Evolutionary conservation across 2,113 vertebrate species (phyloP), one percentile per base, ranked within the genome.

Genomic region (Ceuthmochares aereus): DNA sequence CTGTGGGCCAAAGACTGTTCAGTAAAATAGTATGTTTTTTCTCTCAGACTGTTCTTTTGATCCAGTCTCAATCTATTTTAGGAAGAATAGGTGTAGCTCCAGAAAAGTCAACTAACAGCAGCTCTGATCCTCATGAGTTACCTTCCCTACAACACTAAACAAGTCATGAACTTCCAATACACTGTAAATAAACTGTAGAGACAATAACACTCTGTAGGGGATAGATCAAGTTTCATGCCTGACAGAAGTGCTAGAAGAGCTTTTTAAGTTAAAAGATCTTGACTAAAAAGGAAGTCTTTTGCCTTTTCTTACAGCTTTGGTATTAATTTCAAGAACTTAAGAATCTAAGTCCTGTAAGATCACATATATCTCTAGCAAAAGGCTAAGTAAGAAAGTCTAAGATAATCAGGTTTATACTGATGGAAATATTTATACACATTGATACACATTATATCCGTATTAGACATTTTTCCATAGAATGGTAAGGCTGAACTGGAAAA

Each of bases 51-150:
- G 43, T 64, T 63, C 30, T 78, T 64, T 45, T 22, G 13, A 77
- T 64, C 25, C 14, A 19, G 30, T 32, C 36, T 60, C 4, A 5
- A 73, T 54, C 2, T 0, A 30, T 74, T 90, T 74, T 29, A 74
- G 55, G 42, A 81, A 84, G 80, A 87, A 68, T 1, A 64, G 4
- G 12, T 45, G 47, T 26, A 55, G 34, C n/a, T 59, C 47, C 43
- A 68, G 34, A 4, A 3, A 75, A 52, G 43, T 42, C 37, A 62
- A 32, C 56, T 63, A 72, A 37, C 25, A 63, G 23, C 23, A 87
- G 34, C 22, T 22, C 18, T 52, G 26, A 75, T 22, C 12, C 12
- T 60, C 16, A 52, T 0, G 0, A 52, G 6, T 47, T 77, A 60
- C 11, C 10, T 40, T 55, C 14, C 30, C 18, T 58, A 37, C 8